Evolutionary conservation across 2,888 invertebrate genomes (phyloP).

Genomic region (Athalia cordata): DNA sequence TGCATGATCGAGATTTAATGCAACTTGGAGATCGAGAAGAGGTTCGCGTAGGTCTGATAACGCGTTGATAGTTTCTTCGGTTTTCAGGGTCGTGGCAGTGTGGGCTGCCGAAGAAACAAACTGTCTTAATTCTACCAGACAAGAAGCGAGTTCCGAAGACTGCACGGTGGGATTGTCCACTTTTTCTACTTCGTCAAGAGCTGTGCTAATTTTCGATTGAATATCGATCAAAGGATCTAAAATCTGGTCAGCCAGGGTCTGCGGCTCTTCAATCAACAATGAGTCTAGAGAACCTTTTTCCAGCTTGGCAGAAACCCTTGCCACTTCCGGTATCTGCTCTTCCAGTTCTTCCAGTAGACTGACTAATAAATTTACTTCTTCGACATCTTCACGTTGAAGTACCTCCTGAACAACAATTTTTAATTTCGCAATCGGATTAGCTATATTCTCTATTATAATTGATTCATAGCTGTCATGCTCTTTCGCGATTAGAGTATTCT

Average conservation of each 20-base stretch:
- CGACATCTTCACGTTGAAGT: conserved; percentile 23
- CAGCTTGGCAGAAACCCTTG: conserved; percentile 18
- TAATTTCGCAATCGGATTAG: conserved; percentile 35
- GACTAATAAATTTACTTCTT: conserved; percentile 37
- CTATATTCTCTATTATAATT: conserved; percentile 31
- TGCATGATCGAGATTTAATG: conserved; percentile 64
- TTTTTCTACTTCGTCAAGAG: conserved; percentile 62
- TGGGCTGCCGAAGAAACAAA: conserved; percentile 65
- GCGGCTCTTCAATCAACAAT: conserved; percentile 53
- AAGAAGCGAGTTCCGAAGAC: conserved; percentile 58
- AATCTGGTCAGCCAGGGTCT: conserved; percentile 62
- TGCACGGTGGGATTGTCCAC: conserved; percentile 43
- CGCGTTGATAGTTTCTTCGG: conserved; percentile 62
- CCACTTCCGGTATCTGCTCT: conserved; percentile 37
- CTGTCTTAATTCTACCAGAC: conserved; percentile 63
- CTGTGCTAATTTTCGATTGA: conserved; percentile 62
- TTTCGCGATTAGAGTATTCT: conserved; percentile 21
- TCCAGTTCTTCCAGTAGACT: conserved; percentile 35
- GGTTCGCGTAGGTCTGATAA: conserved; percentile 64
- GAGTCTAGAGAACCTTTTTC: conserved; percentile 30
- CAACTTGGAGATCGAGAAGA: conserved; percentile 60
- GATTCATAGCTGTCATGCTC: conserved; percentile 25
- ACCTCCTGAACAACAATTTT: conserved; percentile 24
- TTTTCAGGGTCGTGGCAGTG: conserved; percentile 64
- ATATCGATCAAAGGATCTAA: conserved; percentile 66